Base-by-base conservation (phyloP, 2,797 vertebrate species). In the Poliocrania exsul region DNA sequence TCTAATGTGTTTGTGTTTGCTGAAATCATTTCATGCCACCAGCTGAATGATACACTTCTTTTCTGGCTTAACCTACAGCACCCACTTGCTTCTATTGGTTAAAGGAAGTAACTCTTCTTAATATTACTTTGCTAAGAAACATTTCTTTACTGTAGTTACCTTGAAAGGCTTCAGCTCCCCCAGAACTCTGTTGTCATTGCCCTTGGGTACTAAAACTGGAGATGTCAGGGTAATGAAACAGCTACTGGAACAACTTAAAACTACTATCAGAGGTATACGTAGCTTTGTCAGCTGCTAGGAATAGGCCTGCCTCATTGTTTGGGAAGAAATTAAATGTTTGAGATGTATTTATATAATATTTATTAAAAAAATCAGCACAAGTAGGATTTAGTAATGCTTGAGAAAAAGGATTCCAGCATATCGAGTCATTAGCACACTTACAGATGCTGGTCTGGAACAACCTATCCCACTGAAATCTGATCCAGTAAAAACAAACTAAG, bases 21-120 rank as follows among this genome's bases (percentile, higher is more conserved):
- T 90, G 70, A 84, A 94, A 70, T 81, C 16, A 2, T 67, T 83
- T 51, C 53, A 44, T 88, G 58, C 38, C 42, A 8, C 24, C 35
- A 53, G 61, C 51, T 81, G 82, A 87, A 53, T 51, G 40, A 50
- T 5, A 16, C 28, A 11, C 33, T 7, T 81, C 7, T 85, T 92
- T 60, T 72, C 94, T 86, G 24, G 17, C 85, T 89, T 92, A 51
- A 95, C 84, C 61, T 88, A 21, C 50, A 53, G 51, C 85, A 81
- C 23, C 70, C 17, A 10, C 44, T 88, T 73, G 19, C 66, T 90
- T 78, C 65, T 91, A 0, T 51, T 2, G 13, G 18, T 46, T 81
- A 12, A 37, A 72, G 46, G 74, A 66, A 89, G 24, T 74, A 89
- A 77, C 69, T 84, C 42, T 54, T 69, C 49, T 78, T 71, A 78